phyloP scores from a whole-genome alignment of 2,113 vertebrate species.

The mouse (Mus musculus) region DNA sequence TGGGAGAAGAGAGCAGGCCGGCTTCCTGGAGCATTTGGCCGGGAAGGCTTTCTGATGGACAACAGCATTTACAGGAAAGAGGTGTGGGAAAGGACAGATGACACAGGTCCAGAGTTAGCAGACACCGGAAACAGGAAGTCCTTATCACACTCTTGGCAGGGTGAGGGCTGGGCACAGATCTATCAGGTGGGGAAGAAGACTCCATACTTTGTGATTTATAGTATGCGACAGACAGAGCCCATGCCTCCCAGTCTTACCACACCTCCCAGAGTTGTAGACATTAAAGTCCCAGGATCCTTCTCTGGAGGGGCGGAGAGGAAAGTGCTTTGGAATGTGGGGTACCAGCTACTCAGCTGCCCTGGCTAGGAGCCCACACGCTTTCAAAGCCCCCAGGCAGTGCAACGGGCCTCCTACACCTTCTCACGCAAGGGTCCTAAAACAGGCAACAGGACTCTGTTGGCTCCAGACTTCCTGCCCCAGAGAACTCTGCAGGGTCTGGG shows the following conservation, averaged over 20 bases:
- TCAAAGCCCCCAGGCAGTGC: constrained; percentile 42
- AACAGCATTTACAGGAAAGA: neutral
- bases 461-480: constrained; percentile 53
- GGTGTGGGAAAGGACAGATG: neutral
- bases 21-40: neutral
- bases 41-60: neutral
- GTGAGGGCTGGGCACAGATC: neutral
- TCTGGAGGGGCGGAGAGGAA: constrained; percentile 56
- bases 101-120: neutral
- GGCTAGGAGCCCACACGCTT: constrained; percentile 64
- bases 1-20: neutral
- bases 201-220: neutral
- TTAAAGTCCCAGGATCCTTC: constrained; percentile 39
- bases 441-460: constrained; percentile 19
- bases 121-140: neutral
- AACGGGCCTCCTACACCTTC: constrained; percentile 25
- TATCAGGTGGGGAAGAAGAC: neutral
- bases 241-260: neutral
- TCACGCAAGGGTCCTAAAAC: constrained; percentile 52
- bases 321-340: constrained; percentile 62
- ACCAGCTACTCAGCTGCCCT: constrained; percentile 51
- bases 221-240: constrained; percentile 15
- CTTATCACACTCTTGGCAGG: neutral
- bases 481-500: constrained; percentile 39
- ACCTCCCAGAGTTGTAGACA: neutral